Percentiles rank a stretch among this genome's conserved stretches.
Evolutionary conservation across 2,888 invertebrate species (phyloP).

Genomic region (Platynereis dumerilii): DNA sequence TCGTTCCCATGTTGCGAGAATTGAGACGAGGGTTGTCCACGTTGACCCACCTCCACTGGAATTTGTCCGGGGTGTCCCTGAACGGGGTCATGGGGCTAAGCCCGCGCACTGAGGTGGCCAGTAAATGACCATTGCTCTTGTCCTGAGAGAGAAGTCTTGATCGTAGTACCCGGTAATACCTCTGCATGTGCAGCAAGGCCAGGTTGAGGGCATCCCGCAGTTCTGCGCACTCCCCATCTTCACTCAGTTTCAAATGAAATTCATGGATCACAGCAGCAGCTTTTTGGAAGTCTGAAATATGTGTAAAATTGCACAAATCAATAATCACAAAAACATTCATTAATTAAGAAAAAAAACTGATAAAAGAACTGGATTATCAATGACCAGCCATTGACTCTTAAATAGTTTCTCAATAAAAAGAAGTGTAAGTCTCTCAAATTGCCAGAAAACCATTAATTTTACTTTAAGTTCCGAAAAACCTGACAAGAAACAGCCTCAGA

Average conservation of each 20-base stretch:
- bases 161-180: constrained; percentile 54
- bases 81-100: constrained; percentile 63
- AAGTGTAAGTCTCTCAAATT: too few relatives aligned
- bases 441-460: too few relatives aligned
- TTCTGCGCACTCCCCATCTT: constrained; percentile 61
- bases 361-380: not conserved
- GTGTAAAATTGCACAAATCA: not conserved
- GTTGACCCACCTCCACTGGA: constrained; percentile 59
- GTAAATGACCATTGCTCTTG: constrained; percentile 25
- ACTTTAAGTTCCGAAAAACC: too few relatives aligned
- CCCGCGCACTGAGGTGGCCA: constrained; percentile 55
- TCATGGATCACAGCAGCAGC: constrained; percentile 61
- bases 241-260: constrained; percentile 59
- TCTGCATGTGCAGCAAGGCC: constrained; percentile 61
- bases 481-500: too few relatives aligned
- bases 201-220: constrained; percentile 60
- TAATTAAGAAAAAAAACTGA: not conserved
- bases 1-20: constrained; percentile 20
- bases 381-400: too few relatives aligned
- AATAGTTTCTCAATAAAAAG: too few relatives aligned
- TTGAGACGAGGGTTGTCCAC: constrained; percentile 49
- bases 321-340: not conserved
- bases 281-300: constrained; percentile 60
- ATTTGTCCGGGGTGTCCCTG: constrained; percentile 58
- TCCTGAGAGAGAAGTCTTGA: constrained; percentile 28